Base-by-base conservation (phyloP, 2,797 vertebrate genomes). In the Rhynchonycteris naso region DNA sequence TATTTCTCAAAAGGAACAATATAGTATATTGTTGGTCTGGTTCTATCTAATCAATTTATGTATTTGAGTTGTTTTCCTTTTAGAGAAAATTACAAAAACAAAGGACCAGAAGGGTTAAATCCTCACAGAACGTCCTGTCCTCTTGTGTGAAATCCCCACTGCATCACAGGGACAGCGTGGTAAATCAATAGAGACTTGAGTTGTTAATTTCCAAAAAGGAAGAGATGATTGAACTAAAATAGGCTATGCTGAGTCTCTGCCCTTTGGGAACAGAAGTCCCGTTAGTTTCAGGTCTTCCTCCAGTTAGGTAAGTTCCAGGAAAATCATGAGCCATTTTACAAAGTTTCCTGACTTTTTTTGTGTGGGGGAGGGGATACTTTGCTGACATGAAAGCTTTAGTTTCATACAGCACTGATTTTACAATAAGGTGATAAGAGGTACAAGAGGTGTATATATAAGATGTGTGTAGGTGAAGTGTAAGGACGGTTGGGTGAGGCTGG, bases 181-280 rank as follows among this genome's bases (percentile, higher is more conserved):
- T 88, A 97, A 97, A 96, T 97, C 97, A 97, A 97, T 83, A 94
- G 96, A 96, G 96, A 94, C 90, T 95, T 89, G 87, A 95, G 95
- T 90, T 93, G 96, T 96, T 97, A 93, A 97, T 98, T 98, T 96
- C 96, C 92, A 97, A 87, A 97, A 96, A 74, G 95, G 96, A 96
- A 96, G 95, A 97, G 97, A 97, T 94, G 95, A 97, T 94, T 97
- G 97, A 97, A 97, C 93, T 96, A 97, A 97, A 97, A 97, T 96
- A 97, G 93, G 88, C 93, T 43, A 43, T 88, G 38, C 88, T 91
- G 92, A 96, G 91, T 96, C 96, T 95, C 82, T 96, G 92, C 97
- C 97, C 96, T 71, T 43, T 96, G 97, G 97, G 93, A 97, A 87
- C 72, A 76, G 97, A 94, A 96, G 68, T 97, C 91, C 76, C 81